Evolutionary conservation across 2,888 invertebrate species (phyloP), one percentile per base, ranked within the genome.

Genomic region (Hetaerina titia): DNA sequence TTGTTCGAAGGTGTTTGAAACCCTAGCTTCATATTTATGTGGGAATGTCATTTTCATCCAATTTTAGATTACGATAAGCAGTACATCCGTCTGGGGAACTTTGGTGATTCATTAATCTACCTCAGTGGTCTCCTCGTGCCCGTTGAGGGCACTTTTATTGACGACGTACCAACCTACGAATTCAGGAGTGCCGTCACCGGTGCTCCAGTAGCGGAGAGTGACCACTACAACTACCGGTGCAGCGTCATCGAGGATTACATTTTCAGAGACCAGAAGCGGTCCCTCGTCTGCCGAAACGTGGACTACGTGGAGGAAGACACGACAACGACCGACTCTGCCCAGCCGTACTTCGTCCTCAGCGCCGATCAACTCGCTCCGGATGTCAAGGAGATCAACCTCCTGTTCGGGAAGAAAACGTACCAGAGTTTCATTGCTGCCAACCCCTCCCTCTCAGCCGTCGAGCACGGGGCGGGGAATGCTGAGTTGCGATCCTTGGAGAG

Each of bases 141-240:
- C 6, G 13, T 31, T 13, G 31, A 15, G 25, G 25, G 15, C 4
- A 31, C 81, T 31, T 81, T 31, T 5, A 25, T 13, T 31, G 22
- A 9, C 8, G 81, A 15, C n/a, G 31, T 31, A 15, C 81, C 81
- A 11, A 81, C 31, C 81, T 81, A 11, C 81, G 81, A 81, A 15
- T 81, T 81, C 81, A 81, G 81, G 81, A 81, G 31, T 31, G 31
- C 81, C 81, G 31, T 31, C 31, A 81, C 25, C 31, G 81, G 81
- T 11, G 81, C 81, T 1, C 81, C 81, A 2, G 31, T 81, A 4
- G 25, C 81, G 31, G 81, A 81, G 31, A 81, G 31, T 31, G 31
- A 81, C 81, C 31, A 81, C 81, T 81, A 81, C 81, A 81, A 81
- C 31, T 81, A 81, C 81, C 81, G 81, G 25, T 81, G 81, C 31